phyloP scores from a whole-genome alignment of 2,113 vertebrate species.

The Puffinus mauretanicus region DNA sequence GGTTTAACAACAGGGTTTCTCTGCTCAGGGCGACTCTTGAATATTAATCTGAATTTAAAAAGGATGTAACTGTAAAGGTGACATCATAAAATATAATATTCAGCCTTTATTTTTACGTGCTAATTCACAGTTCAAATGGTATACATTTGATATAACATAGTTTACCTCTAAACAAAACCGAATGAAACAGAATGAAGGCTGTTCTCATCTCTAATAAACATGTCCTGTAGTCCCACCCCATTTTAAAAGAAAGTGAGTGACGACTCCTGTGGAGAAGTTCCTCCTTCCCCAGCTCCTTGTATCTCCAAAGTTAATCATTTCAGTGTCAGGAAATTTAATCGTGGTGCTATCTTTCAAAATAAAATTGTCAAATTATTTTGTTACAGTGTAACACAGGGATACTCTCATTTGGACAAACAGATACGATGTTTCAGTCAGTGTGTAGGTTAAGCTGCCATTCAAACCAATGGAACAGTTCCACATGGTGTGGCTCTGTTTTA shows the following conservation, averaged over 20 bases:
- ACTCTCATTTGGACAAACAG: background rate
- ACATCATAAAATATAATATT: background rate
- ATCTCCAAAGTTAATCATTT: background rate
- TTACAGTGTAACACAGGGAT: background rate
- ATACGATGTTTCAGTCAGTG: background rate
- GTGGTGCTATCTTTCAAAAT: background rate
- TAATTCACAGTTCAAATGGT: background rate
- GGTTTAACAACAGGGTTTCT: background rate
- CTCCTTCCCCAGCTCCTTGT: background rate
- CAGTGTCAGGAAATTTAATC: background rate
- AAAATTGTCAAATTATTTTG: background rate
- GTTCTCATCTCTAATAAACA: background rate
- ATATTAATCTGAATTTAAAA: background rate
- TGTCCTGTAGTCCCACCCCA: background rate
- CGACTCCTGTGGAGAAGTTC: background rate
- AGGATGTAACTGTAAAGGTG: background rate
- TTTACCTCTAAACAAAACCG: background rate
- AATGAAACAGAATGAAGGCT: background rate
- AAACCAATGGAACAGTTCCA: background rate
- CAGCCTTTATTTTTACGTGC: background rate
- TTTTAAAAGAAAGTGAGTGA: background rate
- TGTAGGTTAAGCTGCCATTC: background rate
- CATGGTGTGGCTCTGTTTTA: background rate
- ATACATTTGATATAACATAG: background rate
- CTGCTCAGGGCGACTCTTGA: background rate